phyloP scores from a whole-genome alignment of 2,888 invertebrate genomes.

The Isoperla grammatica region DNA sequence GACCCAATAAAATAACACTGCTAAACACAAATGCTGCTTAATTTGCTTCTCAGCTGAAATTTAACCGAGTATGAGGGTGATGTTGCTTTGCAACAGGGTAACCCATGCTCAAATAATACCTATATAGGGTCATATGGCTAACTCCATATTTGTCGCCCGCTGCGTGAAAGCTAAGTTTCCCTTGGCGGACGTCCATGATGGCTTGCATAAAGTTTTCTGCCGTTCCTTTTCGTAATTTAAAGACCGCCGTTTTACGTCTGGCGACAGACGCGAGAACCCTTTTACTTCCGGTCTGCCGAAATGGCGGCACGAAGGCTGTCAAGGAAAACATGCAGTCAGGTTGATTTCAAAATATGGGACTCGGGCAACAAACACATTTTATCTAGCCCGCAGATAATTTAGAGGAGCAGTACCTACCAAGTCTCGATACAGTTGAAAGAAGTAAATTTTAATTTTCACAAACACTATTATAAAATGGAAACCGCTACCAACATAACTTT shows the following conservation, averaged over 20 bases:
- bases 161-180: conserved; percentile 22
- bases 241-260: conserved; percentile 21
- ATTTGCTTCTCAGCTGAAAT: not conserved
- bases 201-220: conserved; percentile 25
- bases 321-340: conserved; percentile 14
- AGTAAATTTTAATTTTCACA: too few relatives aligned
- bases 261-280: conserved; percentile 20
- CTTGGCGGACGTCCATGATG: conserved; percentile 23
- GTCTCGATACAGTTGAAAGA: too few relatives aligned
- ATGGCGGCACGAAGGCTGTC: conserved; percentile 20
- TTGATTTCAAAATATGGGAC: too few relatives aligned
- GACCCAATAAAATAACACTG: not conserved
- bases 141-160: conserved; percentile 24
- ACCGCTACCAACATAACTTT: too few relatives aligned
- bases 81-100: conserved; percentile 12
- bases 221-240: conserved; percentile 25
- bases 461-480: too few relatives aligned
- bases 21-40: not conserved
- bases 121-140: conserved; percentile 24
- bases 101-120: conserved; percentile 24
- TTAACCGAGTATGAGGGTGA: too few relatives aligned
- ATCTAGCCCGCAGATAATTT: too few relatives aligned
- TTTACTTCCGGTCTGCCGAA: conserved; percentile 20
- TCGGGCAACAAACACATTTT: too few relatives aligned
- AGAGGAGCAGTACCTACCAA: too few relatives aligned